These are phyloP conservation scores for Drosophila gaucha DNA, from an alignment of 2,888 invertebrate genomes.

Conservation along the genomic window DNA sequence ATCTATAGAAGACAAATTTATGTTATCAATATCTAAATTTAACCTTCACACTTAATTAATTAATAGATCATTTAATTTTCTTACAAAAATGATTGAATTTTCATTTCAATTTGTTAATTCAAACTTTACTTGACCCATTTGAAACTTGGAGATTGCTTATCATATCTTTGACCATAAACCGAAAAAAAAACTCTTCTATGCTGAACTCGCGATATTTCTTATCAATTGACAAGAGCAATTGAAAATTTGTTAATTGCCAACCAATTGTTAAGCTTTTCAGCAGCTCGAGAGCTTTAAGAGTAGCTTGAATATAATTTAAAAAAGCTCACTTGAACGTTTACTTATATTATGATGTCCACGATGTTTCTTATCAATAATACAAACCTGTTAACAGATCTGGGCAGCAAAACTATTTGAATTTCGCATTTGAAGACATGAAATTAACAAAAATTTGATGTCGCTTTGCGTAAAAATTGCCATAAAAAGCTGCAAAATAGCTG, in stretches of 20 bases:
- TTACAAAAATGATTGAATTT: background rate
- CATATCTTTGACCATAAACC: constrained; percentile 16
- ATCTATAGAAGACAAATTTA: background rate
- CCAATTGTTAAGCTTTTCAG: background rate
- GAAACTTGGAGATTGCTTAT: constrained; percentile 31
- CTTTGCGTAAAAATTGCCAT: constrained; percentile 35
- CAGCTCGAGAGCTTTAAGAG: background rate
- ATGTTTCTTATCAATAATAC: constrained; percentile 4
- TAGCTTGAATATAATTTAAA: background rate
- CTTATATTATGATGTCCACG: background rate
- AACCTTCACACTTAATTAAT: background rate
- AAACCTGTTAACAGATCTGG: background rate
- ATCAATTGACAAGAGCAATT: constrained; percentile 24
- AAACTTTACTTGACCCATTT: constrained; percentile 11
- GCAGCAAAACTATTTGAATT: constrained; percentile 10
- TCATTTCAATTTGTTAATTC: background rate
- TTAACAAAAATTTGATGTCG: constrained; percentile 20
- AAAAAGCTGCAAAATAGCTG: constrained; percentile 60
- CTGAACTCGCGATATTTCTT: constrained; percentile 22
- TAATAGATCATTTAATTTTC: background rate
- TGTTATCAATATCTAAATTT: background rate
- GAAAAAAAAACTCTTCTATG: background rate
- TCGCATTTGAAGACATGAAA: constrained; percentile 34
- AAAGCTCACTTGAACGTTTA: background rate
- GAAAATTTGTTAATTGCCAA: background rate